Conservation (phyloP, 2,797 vertebrate species). For the Staurois parvus region DNA sequence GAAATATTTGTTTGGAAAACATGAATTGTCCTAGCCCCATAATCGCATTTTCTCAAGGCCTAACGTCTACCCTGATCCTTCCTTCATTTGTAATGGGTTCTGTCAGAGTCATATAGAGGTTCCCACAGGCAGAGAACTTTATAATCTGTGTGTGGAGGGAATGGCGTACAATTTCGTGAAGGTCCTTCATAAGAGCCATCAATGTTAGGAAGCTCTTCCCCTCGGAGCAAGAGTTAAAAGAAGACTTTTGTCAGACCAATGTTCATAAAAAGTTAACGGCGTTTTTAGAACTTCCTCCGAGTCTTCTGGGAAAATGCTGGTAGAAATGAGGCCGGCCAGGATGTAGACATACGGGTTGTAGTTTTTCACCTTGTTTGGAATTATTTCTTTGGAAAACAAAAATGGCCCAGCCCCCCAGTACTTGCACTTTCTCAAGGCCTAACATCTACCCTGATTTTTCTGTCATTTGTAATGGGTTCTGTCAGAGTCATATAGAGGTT, state of each 20-base stretch:
- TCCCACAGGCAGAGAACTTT: no score
- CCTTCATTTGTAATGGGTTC: slow-evolving; percentile 18
- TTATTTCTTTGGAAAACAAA: neutral
- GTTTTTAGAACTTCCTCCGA: neutral
- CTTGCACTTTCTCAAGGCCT: slow-evolving; percentile 34
- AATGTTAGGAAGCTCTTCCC: no score
- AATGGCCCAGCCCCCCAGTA: slow-evolving; percentile 7
- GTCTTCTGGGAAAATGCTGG: neutral
- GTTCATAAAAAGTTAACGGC: neutral
- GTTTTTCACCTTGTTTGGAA: slow-evolving; percentile 5
- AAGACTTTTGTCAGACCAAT: slow-evolving; percentile 2
- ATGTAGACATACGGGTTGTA: slow-evolving; percentile 4
- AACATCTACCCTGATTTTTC: slow-evolving; percentile 1
- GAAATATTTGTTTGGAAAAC: neutral
- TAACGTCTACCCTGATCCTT: slow-evolving; percentile 1
- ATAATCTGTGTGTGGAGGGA: slow-evolving; percentile 23
- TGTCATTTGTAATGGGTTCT: slow-evolving; percentile 16
- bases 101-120: no score
- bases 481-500: neutral
- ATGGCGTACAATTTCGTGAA: neutral
- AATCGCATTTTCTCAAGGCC: slow-evolving; percentile 31
- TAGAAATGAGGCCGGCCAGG: neutral
- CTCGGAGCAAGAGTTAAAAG: slow-evolving; percentile 31
- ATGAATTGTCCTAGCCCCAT: neutral
- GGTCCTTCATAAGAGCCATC: no score